phyloP scores from a whole-genome alignment of 2,113 vertebrate genomes.

The Callocephalon fimbriatum region DNA sequence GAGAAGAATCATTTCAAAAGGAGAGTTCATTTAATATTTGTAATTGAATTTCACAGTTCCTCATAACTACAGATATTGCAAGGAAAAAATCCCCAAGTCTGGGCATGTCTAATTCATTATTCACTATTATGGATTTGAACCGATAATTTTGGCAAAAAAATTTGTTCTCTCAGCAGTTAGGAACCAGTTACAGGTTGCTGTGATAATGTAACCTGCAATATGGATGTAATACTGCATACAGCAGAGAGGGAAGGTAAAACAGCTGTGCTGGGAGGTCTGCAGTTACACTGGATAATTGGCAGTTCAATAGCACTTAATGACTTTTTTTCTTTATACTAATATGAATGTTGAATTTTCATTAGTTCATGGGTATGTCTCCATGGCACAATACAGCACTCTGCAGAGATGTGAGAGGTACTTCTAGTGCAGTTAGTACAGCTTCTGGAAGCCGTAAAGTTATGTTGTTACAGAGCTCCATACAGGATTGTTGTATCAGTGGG shows the following conservation, averaged over 20 bases:
- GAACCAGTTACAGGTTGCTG: constrained; percentile 28
- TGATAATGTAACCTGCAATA: constrained; percentile 58
- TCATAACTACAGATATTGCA: not conserved
- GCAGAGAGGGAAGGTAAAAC: constrained; percentile 35
- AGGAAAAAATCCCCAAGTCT: constrained; percentile 33
- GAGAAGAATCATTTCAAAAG: not conserved
- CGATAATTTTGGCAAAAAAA: constrained; percentile 55
- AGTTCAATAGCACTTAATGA: constrained; percentile 52
- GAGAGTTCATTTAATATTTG: constrained; percentile 49
- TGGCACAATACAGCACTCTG: not conserved
- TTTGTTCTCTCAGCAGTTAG: constrained; percentile 59
- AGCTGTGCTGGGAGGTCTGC: constrained; percentile 31
- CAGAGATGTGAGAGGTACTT: not conserved
- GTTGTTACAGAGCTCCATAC: not conserved
- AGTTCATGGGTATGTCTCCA: constrained; percentile 1
- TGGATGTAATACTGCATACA: constrained; percentile 37
- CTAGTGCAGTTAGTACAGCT: not conserved
- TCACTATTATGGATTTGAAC: constrained; percentile 3
- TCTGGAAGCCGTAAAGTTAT: not conserved
- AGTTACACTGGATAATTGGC: constrained; percentile 14
- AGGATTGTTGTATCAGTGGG: not conserved
- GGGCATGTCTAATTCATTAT: constrained; percentile 54
- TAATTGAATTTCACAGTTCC: constrained; percentile 53
- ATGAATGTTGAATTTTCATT: constrained; percentile 55
- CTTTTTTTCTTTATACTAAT: constrained; percentile 51